Evolutionary conservation across 2,797 vertebrate genomes (phyloP).

Genomic region (Takifugu rubripes): DNA sequence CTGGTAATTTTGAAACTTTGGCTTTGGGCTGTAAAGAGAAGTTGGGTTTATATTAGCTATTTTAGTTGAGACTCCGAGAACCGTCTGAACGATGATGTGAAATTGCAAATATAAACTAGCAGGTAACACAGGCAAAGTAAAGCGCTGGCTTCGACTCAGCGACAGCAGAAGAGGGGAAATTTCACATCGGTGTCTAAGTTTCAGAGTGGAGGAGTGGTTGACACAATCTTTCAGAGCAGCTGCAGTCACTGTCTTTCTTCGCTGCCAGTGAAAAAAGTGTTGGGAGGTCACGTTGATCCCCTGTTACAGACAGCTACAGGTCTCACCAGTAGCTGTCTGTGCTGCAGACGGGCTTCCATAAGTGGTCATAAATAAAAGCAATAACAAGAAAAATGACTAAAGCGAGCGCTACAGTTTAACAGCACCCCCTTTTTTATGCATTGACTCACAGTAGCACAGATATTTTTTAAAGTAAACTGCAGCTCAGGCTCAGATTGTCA

Average conservation of each 20-base stretch:
- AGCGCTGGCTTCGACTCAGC: conserved; percentile 36
- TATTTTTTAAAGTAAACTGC: conserved; percentile 32
- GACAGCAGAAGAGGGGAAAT: conserved; percentile 61
- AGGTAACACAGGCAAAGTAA: conserved; percentile 16
- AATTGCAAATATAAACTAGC: conserved; percentile 16
- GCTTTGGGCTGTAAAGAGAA: too few relatives aligned
- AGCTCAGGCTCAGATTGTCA: conserved; percentile 55
- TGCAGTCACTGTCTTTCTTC: conserved; percentile 37
- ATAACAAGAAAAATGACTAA: conserved; percentile 7
- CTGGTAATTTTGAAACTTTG: neutral
- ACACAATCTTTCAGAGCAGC: conserved; percentile 29
- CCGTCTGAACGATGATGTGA: conserved; percentile 1
- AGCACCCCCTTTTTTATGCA: neutral
- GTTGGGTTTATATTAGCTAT: too few relatives aligned
- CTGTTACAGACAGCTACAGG: conserved; percentile 11
- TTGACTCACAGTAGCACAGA: conserved; percentile 18
- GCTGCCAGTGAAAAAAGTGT: conserved; percentile 35
- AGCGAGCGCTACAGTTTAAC: neutral
- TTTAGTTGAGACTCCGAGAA: too few relatives aligned
- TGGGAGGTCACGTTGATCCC: conserved; percentile 22
- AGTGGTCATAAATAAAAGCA: conserved; percentile 14
- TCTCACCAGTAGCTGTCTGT: conserved; percentile 4
- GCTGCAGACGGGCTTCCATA: neutral
- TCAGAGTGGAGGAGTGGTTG: conserved; percentile 41
- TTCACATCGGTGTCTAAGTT: conserved; percentile 61